Base-by-base conservation (phyloP, 2,113 vertebrate genomes). In the Echinops telfairi region DNA sequence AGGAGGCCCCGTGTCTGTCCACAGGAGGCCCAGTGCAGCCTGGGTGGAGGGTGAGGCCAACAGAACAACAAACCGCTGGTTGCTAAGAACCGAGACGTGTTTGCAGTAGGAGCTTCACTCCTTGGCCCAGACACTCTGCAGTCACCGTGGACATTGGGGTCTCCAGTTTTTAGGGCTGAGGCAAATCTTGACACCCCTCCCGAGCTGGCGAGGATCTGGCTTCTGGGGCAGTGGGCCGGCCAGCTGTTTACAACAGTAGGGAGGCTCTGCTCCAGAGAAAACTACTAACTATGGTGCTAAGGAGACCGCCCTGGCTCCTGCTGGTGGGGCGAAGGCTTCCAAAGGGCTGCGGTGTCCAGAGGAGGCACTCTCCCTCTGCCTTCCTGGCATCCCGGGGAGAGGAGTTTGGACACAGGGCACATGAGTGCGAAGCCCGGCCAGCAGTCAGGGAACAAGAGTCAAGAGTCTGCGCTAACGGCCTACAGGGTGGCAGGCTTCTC, bases 361-460 rank as follows among this genome's bases (percentile, higher is more conserved):
- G 73, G 31, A 75, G 81, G 47, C 31, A 0, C 79, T 68, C 38
- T 22, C 36, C 88, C 88, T 90, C 92, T 0, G 0, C 75, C 62
- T 47, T n/a, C 85, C 92, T 66, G 64, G 91, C 75, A 10, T 3
- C 31, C 53, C n/a, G 80, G 60, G 70, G 78, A 57, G 0, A 62
- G 43, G 92, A 6, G 60, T 43, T n/a, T n/a, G 25, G 60, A 78
- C 73, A 58, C 1, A 10, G 62, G 75, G 64, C 27, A 62, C 36
- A 19, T 11, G 27, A 76, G 36, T 47, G 76, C 12, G 6, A 2
- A 57, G 91, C 27, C 89, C 82, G 7, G 70, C 83, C 93, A 0
- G 86, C 93, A 94, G 96, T 97, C 95, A 79, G 93, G 96, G 89
- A 87, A 79, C 84, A 38, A 93, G 90, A 88, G 91, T 83, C 57